Conservation (phyloP, 2,888 invertebrate genomes). For the Marasmarcha lunaedactyla region DNA sequence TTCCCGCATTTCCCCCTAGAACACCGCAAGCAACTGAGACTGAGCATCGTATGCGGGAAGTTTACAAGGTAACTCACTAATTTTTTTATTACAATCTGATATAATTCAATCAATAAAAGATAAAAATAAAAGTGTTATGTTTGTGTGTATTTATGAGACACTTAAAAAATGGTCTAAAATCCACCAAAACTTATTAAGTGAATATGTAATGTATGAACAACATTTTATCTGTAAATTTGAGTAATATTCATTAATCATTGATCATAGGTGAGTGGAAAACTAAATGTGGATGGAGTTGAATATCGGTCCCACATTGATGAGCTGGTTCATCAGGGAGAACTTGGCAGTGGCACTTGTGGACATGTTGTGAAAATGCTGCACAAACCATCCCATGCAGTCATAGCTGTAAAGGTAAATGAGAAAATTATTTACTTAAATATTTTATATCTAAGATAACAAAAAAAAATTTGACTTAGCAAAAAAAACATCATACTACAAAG, state of each 20-base stretch:
- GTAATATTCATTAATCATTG: no score
- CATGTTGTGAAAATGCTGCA: conserved; percentile 98
- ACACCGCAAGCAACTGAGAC: conserved; percentile 75
- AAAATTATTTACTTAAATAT: conserved; percentile 2
- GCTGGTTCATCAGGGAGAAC: conserved; percentile 86
- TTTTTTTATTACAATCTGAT: no score
- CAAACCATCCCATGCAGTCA: conserved; percentile 83
- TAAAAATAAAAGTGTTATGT: no score
- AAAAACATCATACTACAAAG: no score
- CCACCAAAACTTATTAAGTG: no score
- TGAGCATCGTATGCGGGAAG: conserved; percentile 89
- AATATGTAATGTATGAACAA: no score
- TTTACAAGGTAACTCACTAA: conserved; percentile 79
- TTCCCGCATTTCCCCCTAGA: conserved; percentile 72
- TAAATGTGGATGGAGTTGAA: conserved; percentile 83
- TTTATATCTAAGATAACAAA: neutral
- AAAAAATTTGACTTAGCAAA: neutral
- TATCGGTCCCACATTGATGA: conserved; percentile 87
- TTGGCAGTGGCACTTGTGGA: conserved; percentile 96
- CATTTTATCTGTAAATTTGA: no score
- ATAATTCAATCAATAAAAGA: no score
- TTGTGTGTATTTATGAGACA: no score
- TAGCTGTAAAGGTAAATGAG: conserved; percentile 92
- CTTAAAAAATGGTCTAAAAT: no score
- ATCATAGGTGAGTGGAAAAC: conserved; percentile 88